Percentiles rank a stretch among this genome's conserved stretches.
Conservation (phyloP, 1,140 invertebrate species). For the Helicorthomorpha holstii region DNA sequence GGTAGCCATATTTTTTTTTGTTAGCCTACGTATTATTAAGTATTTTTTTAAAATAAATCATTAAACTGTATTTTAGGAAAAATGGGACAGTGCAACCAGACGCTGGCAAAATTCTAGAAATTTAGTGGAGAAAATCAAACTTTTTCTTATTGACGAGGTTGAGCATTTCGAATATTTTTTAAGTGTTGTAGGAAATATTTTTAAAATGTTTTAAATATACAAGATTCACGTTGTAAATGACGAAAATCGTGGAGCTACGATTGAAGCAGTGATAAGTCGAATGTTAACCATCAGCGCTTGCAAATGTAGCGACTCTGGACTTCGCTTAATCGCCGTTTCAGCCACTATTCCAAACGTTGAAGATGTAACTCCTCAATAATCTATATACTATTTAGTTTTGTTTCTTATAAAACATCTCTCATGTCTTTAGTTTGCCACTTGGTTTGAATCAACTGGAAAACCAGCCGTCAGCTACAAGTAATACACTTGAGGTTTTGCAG, state of each 20-base stretch:
- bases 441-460: conserved; percentile 34
- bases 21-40: no score
- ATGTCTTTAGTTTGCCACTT: conserved; percentile 36
- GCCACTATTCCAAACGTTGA: conserved; percentile 60
- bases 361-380: conserved; percentile 31
- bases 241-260: conserved; percentile 44
- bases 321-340: conserved; percentile 58
- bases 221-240: conserved; percentile 51
- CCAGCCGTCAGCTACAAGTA: conserved; percentile 26
- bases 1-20: no score
- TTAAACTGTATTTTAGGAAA: conserved; percentile 40
- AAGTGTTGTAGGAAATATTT: neutral
- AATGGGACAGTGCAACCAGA: conserved; percentile 63
- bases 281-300: conserved; percentile 50
- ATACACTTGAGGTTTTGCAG: conserved; percentile 7
- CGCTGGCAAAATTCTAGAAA: conserved; percentile 44
- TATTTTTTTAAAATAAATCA: no score
- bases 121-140: conserved; percentile 40
- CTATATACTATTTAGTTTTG: conserved; percentile 1
- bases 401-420: conserved; percentile 1
- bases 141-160: conserved; percentile 69
- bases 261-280: conserved; percentile 59
- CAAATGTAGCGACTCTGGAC: neutral
- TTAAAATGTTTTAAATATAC: neutral
- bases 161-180: neutral